A percentile compares a stretch with the other conserved stretches of the same genome.
Conservation (phyloP, 2,797 vertebrate species). For the Pogonophryne albipinna region DNA sequence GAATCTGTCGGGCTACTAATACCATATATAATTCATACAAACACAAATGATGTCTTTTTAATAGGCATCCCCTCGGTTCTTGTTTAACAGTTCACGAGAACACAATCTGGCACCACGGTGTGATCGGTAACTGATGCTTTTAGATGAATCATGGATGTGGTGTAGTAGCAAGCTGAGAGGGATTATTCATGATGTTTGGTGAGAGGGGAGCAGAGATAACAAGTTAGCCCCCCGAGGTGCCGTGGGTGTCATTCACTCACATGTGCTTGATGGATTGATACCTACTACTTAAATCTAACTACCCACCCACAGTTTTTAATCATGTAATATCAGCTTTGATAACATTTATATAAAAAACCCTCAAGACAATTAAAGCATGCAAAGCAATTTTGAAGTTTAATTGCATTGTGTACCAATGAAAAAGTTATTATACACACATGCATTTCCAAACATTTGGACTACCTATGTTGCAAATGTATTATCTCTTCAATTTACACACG, state of each 20-base stretch:
- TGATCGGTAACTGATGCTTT: slow-evolving; percentile 23
- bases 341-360: not conserved
- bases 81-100: slow-evolving; percentile 13
- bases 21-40: slow-evolving; percentile 22
- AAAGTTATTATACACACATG: too few species aligned
- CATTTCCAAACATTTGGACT: too few species aligned
- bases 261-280: slow-evolving; percentile 9
- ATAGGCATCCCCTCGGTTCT: not conserved
- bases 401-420: not conserved
- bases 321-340: not conserved
- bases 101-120: not conserved
- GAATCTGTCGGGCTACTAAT: slow-evolving; percentile 30
- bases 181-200: slow-evolving; percentile 21
- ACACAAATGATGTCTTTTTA: slow-evolving; percentile 3
- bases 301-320: not conserved
- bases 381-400: not conserved
- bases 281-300: not conserved
- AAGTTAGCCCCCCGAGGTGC: slow-evolving; percentile 24
- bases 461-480: too few species aligned
- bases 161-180: slow-evolving; percentile 14
- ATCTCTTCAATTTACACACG: too few species aligned
- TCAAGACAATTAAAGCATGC: not conserved
- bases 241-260: not conserved
- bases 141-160: slow-evolving; percentile 1
- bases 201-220: slow-evolving; percentile 12